phyloP scores from a whole-genome alignment of 2,113 vertebrate genomes.

The Setophaga petechia region DNA sequence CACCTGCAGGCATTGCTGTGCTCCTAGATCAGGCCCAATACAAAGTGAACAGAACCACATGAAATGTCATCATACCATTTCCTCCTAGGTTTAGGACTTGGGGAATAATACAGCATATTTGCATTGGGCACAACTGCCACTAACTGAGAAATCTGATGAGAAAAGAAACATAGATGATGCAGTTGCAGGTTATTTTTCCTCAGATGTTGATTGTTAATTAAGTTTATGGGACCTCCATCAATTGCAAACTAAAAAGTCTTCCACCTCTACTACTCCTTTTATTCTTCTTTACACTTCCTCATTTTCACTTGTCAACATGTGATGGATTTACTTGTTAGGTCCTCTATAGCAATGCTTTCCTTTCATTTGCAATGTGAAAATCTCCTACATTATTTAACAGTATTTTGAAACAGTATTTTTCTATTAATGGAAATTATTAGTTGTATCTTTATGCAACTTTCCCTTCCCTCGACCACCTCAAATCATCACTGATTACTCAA shows the following conservation, averaged over 20 bases:
- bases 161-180: conserved; percentile 9
- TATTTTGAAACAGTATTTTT: conserved; percentile 43
- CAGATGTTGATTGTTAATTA: conserved; percentile 64
- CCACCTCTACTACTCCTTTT: conserved; percentile 57
- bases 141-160: conserved; percentile 3
- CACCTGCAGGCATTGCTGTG: not conserved
- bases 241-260: conserved; percentile 44
- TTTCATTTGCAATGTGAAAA: conserved; percentile 62
- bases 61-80: not conserved
- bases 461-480: not conserved
- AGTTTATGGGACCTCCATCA: conserved; percentile 48
- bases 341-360: conserved; percentile 2
- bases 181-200: conserved; percentile 24
- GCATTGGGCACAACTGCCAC: not conserved
- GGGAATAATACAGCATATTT: not conserved
- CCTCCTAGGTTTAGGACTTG: not conserved
- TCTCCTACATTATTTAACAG: conserved; percentile 16
- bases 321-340: conserved; percentile 61
- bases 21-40: not conserved
- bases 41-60: not conserved
- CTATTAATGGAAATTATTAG: conserved; percentile 28
- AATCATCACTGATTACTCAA: not conserved
- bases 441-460: not conserved
- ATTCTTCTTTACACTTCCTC: conserved; percentile 57
- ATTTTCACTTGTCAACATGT: conserved; percentile 72